These are phyloP conservation scores for Pseudococcus jackbeardsleyi DNA, from an alignment of 2,888 invertebrate genomes.

Conservation along the genomic window DNA sequence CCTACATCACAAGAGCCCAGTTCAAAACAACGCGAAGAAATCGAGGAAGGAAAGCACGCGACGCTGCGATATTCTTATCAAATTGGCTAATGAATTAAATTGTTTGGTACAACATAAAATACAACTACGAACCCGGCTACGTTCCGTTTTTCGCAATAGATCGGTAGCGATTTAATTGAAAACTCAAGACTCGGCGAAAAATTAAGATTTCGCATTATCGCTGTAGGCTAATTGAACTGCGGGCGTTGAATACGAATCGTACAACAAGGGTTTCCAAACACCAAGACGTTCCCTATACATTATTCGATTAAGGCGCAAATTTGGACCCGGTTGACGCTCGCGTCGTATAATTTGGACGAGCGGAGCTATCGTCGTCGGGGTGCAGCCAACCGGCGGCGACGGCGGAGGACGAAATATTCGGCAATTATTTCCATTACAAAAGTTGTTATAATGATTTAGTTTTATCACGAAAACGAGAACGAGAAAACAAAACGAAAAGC, in stretches of 20 bases:
- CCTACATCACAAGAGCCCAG: not conserved
- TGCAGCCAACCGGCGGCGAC: not conserved
- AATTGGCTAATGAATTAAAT: constrained; percentile 27
- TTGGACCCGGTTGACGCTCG: not conserved
- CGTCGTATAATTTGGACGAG: not conserved
- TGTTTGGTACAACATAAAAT: not conserved
- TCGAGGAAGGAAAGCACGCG: not conserved
- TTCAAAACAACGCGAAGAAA: not conserved
- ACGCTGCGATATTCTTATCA: not conserved
- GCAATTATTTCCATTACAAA: constrained; percentile 47
- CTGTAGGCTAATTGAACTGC: constrained; percentile 16
- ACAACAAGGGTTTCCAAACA: too few species aligned
- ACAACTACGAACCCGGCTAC: too few species aligned
- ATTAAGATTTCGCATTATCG: constrained; percentile 49
- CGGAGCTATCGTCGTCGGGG: not conserved
- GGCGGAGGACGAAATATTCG: not conserved
- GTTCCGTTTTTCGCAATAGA: not conserved
- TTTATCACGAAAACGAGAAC: not conserved
- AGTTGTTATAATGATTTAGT: constrained; percentile 51
- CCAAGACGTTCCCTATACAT: not conserved
- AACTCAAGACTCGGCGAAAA: not conserved
- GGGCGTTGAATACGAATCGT: not conserved
- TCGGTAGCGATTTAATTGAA: constrained; percentile 33
- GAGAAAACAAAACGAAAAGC: not conserved
- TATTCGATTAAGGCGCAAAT: constrained; percentile 47